phyloP scores from a whole-genome alignment of 2,797 vertebrate genomes.

The Podarcis lilfordi region DNA sequence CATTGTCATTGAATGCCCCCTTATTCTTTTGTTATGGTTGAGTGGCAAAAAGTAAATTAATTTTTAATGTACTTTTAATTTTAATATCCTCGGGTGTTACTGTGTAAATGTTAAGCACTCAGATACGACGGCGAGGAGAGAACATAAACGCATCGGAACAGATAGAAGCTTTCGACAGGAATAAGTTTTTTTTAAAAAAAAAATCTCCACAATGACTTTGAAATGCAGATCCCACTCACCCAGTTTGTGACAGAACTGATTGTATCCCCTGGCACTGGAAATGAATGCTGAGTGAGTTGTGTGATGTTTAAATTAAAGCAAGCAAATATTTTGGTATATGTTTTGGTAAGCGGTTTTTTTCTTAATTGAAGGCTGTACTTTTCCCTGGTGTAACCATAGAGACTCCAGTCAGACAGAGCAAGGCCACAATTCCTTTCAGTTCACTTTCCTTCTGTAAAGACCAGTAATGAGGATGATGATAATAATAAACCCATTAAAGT shows the following conservation, averaged over 20 bases:
- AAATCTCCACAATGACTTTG: background rate
- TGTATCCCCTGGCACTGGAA: background rate
- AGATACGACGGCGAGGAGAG: background rate
- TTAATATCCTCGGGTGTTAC: slow-evolving; percentile 34
- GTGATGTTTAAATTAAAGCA: slow-evolving; percentile 5
- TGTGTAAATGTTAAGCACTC: slow-evolving; percentile 41
- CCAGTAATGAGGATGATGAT: background rate
- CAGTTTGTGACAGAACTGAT: slow-evolving; percentile 11
- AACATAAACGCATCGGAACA: background rate
- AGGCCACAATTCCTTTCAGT: background rate
- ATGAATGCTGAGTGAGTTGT: background rate
- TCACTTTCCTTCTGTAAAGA: background rate
- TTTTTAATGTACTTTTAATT: slow-evolving; percentile 46
- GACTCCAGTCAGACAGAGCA: background rate
- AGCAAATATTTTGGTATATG: background rate
- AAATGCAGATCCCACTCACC: background rate
- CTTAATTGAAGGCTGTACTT: background rate
- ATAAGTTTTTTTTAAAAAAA: background rate
- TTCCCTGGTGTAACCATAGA: background rate
- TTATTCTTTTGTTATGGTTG: slow-evolving; percentile 27
- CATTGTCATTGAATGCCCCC: slow-evolving; percentile 23
- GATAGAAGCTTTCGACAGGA: slow-evolving; percentile 4
- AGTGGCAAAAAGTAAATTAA: slow-evolving; percentile 35
- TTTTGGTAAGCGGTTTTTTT: background rate
- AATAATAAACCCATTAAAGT: background rate